Conservation (phyloP, 2,888 invertebrate species). For the Hirtodrosophila cameraria region DNA sequence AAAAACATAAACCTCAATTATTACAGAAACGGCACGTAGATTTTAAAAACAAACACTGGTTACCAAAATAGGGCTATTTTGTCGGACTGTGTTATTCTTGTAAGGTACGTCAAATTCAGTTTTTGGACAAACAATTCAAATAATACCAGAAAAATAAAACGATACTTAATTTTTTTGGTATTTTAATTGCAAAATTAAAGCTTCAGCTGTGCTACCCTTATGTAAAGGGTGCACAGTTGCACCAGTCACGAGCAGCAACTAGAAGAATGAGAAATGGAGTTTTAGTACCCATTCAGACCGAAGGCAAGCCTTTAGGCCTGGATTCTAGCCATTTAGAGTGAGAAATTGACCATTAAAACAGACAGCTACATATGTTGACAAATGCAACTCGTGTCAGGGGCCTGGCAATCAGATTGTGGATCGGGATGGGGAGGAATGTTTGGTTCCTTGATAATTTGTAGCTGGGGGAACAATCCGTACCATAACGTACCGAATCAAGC, state of each 20-base stretch:
- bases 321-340: conserved; percentile 79
- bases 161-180: no score
- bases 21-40: no score
- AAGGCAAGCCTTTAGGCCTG: conserved; percentile 25
- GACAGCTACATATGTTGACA: conserved; percentile 78
- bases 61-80: no score
- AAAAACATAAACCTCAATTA: no score
- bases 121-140: no score
- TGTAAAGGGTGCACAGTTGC: conserved; percentile 17
- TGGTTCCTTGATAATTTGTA: conserved; percentile 33
- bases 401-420: background rate
- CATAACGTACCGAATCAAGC: conserved; percentile 3
- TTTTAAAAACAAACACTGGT: no score
- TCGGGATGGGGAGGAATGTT: conserved; percentile 1
- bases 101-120: no score
- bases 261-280: background rate
- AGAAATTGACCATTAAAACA: conserved; percentile 83
- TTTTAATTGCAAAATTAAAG: no score
- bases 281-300: conserved; percentile 9
- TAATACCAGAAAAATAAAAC: no score
- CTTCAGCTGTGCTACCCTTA: background rate
- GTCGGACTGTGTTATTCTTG: no score
- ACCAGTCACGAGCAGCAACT: conserved; percentile 14
- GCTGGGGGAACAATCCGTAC: conserved; percentile 9
- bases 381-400: conserved; percentile 61